Percentiles rank a stretch among this genome's conserved stretches.
Conservation (phyloP, 2,888 invertebrate genomes). For the Melanotus villosus region DNA sequence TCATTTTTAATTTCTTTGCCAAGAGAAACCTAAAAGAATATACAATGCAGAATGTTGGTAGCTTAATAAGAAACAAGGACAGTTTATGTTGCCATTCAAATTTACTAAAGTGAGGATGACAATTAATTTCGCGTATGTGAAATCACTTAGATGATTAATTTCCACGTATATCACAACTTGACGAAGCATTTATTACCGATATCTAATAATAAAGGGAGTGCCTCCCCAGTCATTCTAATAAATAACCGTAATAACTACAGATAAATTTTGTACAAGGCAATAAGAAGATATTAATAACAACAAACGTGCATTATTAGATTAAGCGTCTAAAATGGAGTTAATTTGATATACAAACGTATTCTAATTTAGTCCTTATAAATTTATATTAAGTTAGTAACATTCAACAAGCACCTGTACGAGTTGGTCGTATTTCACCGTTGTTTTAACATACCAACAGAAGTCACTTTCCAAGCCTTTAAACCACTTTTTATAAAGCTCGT, state of each 20-base stretch:
- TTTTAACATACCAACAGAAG: constrained; percentile 31
- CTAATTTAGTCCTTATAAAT: constrained; percentile 22
- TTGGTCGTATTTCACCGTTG: constrained; percentile 19
- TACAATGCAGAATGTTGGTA: too few relatives aligned
- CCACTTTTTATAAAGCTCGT: constrained; percentile 24
- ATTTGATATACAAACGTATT: constrained; percentile 8
- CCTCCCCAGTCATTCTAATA: neutral
- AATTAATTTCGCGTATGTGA: too few relatives aligned
- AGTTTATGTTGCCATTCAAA: too few relatives aligned
- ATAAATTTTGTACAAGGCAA: constrained; percentile 20
- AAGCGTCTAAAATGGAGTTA: constrained; percentile 16
- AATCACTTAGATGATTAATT: constrained; percentile 12
- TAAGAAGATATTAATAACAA: constrained; percentile 20
- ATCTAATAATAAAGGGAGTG: constrained; percentile 15
- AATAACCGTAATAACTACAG: constrained; percentile 8
- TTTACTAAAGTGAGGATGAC: too few relatives aligned
- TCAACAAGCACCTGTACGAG: constrained; percentile 2
- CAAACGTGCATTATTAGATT: constrained; percentile 15
- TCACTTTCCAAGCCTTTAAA: constrained; percentile 36
- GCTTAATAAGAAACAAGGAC: too few relatives aligned
- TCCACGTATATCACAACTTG: constrained; percentile 9
- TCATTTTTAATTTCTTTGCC: too few relatives aligned
- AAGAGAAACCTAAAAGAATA: too few relatives aligned
- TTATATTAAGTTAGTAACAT: neutral
- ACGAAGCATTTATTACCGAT: constrained; percentile 14